phyloP scores from a whole-genome alignment of 2,797 vertebrate species.

The Delichon dasypus region DNA sequence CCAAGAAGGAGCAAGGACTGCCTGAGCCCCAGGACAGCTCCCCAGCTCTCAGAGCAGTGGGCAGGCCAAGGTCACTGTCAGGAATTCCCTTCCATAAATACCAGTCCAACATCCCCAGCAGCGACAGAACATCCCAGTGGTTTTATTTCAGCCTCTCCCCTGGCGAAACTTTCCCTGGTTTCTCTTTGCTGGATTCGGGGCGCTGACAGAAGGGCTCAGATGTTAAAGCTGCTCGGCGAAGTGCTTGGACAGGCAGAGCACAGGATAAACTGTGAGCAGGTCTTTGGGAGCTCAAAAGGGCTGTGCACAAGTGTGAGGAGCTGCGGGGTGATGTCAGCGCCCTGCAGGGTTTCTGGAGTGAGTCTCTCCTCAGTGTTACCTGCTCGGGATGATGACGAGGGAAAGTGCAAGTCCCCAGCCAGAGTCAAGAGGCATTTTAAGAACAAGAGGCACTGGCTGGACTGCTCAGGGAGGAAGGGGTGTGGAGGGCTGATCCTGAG shows the following conservation, averaged over 20 bases:
- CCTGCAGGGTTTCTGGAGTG: background rate
- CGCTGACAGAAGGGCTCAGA: background rate
- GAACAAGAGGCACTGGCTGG: background rate
- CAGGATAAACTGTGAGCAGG: background rate
- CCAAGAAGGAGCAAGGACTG: background rate
- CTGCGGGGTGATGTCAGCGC: background rate
- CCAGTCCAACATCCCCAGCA: background rate
- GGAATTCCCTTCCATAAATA: background rate
- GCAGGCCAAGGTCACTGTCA: background rate
- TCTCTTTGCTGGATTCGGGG: background rate
- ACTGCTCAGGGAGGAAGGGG: background rate
- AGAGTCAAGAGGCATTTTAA: background rate
- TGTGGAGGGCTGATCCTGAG: background rate
- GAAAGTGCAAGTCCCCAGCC: background rate
- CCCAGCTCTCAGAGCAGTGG: background rate
- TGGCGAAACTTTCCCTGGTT: background rate
- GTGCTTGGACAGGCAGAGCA: background rate
- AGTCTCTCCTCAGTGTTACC: background rate
- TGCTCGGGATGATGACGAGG: background rate
- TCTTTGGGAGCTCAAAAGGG: background rate
- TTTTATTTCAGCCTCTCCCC: background rate
- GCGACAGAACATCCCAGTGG: background rate
- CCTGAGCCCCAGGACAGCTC: background rate
- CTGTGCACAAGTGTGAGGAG: background rate
- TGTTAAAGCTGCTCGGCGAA: background rate